Conservation (phyloP, 2,888 invertebrate species). For the Watsonalla cultraria region DNA sequence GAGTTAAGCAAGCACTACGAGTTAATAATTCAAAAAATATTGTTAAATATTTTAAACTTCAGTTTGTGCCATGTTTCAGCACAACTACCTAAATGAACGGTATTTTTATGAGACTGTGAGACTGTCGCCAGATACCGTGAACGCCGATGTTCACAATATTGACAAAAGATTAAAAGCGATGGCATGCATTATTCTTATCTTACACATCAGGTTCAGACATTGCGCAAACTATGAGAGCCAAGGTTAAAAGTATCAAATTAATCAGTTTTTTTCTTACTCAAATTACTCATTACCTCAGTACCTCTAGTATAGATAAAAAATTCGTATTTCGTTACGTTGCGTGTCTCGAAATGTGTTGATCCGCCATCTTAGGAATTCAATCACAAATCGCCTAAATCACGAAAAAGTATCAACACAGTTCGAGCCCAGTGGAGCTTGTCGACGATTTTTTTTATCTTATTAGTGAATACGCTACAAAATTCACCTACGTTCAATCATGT, state of each 20-base stretch:
- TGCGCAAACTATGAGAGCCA: conserved; percentile 13
- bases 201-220: conserved; percentile 37
- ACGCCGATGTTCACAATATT: conserved; percentile 52
- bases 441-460: no score
- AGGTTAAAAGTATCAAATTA: neutral
- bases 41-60: neutral
- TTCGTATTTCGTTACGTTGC: no score
- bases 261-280: neutral
- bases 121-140: conserved; percentile 35
- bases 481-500: no score
- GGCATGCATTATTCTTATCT: conserved; percentile 52
- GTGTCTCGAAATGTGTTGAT: no score
- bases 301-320: no score
- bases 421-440: no score
- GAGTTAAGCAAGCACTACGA: neutral
- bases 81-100: conserved; percentile 27
- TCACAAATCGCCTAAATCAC: no score
- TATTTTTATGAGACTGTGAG: conserved; percentile 45
- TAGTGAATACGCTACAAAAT: no score
- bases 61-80: neutral
- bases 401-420: no score
- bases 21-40: no score
- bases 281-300: no score
- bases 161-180: conserved; percentile 61
- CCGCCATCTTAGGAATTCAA: no score